These are phyloP conservation scores for Bubo scandiacus DNA, from an alignment of 2,113 vertebrate species.

Conservation along the genomic window DNA sequence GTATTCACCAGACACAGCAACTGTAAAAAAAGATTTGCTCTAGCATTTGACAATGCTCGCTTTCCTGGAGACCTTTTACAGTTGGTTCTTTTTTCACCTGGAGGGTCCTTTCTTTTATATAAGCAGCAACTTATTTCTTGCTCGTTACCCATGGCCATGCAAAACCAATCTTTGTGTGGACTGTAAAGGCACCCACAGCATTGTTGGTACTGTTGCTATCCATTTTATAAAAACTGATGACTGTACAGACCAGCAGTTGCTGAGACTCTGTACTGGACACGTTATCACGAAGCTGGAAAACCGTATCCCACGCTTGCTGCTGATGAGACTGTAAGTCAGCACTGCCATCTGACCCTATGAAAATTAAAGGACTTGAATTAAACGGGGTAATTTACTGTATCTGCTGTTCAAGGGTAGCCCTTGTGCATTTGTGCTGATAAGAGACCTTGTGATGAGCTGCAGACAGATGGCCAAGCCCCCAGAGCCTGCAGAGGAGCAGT, in stretches of 20 bases:
- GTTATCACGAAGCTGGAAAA: not conserved
- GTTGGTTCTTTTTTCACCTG: not conserved
- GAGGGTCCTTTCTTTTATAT: not conserved
- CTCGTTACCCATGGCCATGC: not conserved
- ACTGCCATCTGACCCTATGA: not conserved
- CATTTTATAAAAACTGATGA: not conserved
- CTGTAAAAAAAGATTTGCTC: not conserved
- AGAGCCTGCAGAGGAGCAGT: accelerated
- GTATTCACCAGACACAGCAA: not conserved
- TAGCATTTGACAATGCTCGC: not conserved
- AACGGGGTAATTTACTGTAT: not conserved
- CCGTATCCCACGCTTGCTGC: accelerated
- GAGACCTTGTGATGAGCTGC: not conserved
- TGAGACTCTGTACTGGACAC: not conserved
- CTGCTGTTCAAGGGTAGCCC: not conserved
- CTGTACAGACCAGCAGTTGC: not conserved
- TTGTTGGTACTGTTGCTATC: not conserved
- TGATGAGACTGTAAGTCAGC: not conserved
- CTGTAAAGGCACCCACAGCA: not conserved
- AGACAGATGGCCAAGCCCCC: not conserved
- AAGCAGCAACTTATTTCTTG: not conserved
- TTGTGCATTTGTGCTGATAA: not conserved
- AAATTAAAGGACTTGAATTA: not conserved
- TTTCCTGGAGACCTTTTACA: not conserved
- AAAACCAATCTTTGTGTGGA: not conserved